Evolutionary conservation across 2,888 invertebrate species (phyloP).

Genomic region (Carcina quercana): DNA sequence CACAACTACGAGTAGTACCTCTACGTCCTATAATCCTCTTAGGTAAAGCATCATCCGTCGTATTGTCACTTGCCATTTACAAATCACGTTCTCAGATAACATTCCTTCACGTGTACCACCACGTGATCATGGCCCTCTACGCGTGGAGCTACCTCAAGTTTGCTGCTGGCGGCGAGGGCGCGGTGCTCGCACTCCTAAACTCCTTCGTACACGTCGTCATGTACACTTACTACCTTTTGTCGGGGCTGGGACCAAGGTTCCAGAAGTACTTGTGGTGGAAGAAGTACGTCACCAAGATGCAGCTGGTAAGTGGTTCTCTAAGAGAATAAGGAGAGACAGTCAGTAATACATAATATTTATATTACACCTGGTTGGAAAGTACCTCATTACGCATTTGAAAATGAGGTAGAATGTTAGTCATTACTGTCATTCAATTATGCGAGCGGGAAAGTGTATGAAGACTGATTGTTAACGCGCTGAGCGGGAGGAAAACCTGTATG

Average conservation of each 20-base stretch:
- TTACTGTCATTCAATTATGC: too few species aligned
- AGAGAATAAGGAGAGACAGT: too few species aligned
- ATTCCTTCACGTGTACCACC: slow-evolving; percentile 94
- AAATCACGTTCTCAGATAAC: slow-evolving; percentile 79
- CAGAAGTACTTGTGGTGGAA: slow-evolving; percentile 92
- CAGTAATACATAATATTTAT: too few species aligned
- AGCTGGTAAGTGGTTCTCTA: slow-evolving; percentile 85
- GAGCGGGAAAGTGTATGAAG: too few species aligned
- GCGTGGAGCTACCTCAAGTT: slow-evolving; percentile 88
- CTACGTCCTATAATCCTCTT: too few species aligned
- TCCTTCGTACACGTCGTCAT: slow-evolving; percentile 87
- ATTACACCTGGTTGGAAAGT: too few species aligned
- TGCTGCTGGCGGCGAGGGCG: slow-evolving; percentile 85
- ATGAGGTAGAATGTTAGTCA: too few species aligned
- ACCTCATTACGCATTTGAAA: too few species aligned
- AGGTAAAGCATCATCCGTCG: too few species aligned
- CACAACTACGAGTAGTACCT: too few species aligned
- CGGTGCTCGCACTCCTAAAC: slow-evolving; percentile 83
- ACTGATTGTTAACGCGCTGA: too few species aligned
- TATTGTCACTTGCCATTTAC: background rate
- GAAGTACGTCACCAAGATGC: slow-evolving; percentile 87
- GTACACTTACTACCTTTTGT: slow-evolving; percentile 87
- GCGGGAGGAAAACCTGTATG: too few species aligned
- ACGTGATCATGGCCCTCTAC: slow-evolving; percentile 84
- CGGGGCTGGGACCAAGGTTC: slow-evolving; percentile 84